These are phyloP conservation scores for Melanotus villosus DNA, from an alignment of 2,888 invertebrate species.

Conservation along the genomic window DNA sequence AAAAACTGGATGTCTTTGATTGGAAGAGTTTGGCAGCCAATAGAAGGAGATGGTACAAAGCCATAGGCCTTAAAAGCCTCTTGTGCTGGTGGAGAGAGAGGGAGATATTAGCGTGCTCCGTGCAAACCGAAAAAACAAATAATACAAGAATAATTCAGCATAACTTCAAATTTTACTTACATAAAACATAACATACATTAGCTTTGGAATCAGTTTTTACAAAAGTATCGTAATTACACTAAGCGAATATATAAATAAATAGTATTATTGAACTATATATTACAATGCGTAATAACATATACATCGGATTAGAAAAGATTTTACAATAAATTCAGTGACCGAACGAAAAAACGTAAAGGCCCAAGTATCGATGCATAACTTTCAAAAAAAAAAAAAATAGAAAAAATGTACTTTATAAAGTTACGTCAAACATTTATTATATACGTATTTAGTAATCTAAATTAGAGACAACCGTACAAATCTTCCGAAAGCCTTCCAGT, in stretches of 20 bases:
- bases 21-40: too few relatives aligned
- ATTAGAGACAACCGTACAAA: slow-evolving; percentile 36
- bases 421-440: slow-evolving; percentile 45
- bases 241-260: slow-evolving; percentile 38
- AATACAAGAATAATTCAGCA: slow-evolving; percentile 5
- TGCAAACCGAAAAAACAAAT: background rate
- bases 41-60: too few relatives aligned
- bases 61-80: too few relatives aligned
- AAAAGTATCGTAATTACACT: slow-evolving; percentile 36
- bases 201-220: slow-evolving; percentile 44
- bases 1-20: too few relatives aligned
- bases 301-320: slow-evolving; percentile 22
- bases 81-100: too few relatives aligned
- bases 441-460: slow-evolving; percentile 38
- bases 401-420: slow-evolving; percentile 36
- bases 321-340: background rate
- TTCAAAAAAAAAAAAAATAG: slow-evolving; percentile 8
- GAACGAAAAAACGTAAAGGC: slow-evolving; percentile 28
- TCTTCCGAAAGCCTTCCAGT: slow-evolving; percentile 31
- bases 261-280: slow-evolving; percentile 24
- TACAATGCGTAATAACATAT: slow-evolving; percentile 35
- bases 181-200: slow-evolving; percentile 45
- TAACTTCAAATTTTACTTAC: slow-evolving; percentile 45
- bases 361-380: slow-evolving; percentile 41
- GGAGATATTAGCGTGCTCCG: too few relatives aligned